These are phyloP conservation scores for Zaprionus ghesquierei DNA, from an alignment of 1,140 invertebrate genomes.

Conservation along the genomic window DNA sequence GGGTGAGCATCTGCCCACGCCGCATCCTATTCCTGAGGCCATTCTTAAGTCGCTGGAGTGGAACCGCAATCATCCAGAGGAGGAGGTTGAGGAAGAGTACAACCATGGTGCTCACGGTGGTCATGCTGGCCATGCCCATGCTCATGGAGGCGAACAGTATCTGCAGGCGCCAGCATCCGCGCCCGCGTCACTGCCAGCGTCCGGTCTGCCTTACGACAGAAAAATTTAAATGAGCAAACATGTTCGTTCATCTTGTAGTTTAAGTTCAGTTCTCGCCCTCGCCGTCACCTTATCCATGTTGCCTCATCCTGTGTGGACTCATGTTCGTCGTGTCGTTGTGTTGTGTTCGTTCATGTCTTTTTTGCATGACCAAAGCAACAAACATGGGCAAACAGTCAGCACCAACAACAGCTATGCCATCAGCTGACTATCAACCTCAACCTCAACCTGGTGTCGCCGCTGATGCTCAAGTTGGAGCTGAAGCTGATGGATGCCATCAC, in stretches of 20 bases:
- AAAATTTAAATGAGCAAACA: constrained; percentile 57
- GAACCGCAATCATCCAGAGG: constrained; percentile 83
- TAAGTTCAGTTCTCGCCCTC: constrained; percentile 24
- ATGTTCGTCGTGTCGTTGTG: constrained; percentile 18
- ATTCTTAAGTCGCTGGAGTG: constrained; percentile 83
- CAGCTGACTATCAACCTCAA: constrained; percentile 1
- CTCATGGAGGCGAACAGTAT: constrained; percentile 45
- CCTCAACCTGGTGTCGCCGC: neutral
- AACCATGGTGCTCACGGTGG: constrained; percentile 34
- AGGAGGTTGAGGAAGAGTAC: constrained; percentile 48
- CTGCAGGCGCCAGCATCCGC: constrained; percentile 47
- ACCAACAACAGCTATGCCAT: constrained; percentile 17
- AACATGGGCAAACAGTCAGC: constrained; percentile 36
- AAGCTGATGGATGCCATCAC: constrained; percentile 19
- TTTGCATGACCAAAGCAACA: constrained; percentile 31
- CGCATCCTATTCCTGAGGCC: constrained; percentile 81
- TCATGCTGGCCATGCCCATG: neutral
- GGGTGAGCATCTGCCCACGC: constrained; percentile 84
- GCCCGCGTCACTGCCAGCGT: constrained; percentile 2
- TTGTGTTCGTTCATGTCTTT: constrained; percentile 27
- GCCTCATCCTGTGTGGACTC: constrained; percentile 9
- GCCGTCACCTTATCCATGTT: neutral
- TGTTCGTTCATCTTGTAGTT: constrained; percentile 50
- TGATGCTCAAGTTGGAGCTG: neutral
- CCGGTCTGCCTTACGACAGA: constrained; percentile 64